phyloP scores from a whole-genome alignment of 1,140 invertebrate species.

The Polypedilum vanderplanki region DNA sequence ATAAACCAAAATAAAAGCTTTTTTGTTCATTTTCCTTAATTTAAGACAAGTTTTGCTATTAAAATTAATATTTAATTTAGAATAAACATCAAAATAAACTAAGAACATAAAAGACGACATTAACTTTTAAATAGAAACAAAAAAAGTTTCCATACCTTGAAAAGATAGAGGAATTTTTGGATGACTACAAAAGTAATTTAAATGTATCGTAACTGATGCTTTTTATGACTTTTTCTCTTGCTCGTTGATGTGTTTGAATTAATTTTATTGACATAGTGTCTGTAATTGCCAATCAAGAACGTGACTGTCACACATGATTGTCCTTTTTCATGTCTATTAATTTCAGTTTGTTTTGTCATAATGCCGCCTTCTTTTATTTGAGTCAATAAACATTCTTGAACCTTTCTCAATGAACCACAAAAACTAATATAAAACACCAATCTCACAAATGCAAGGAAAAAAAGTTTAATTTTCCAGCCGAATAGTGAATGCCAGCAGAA shows the following conservation, averaged over 20 bases:
- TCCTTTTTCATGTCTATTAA: constrained; percentile 19
- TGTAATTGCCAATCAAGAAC: constrained; percentile 17
- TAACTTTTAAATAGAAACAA: no score
- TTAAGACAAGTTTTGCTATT: no score
- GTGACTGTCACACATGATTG: not conserved
- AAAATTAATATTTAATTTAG: no score
- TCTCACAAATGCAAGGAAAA: not conserved
- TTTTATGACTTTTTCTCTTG: not conserved
- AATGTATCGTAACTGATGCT: no score
- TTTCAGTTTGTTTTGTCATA: not conserved
- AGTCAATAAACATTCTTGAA: not conserved
- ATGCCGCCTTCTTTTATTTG: not conserved
- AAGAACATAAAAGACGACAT: no score
- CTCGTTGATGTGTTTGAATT: not conserved
- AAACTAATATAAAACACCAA: not conserved
- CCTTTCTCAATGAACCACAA: not conserved
- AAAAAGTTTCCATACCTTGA: no score
- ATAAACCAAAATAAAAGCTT: no score
- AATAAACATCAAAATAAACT: no score
- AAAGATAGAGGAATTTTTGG: no score
- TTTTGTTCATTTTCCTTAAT: no score
- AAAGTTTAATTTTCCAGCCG: constrained; percentile 26
- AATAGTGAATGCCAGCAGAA: not conserved
- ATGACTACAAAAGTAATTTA: no score
- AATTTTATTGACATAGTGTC: not conserved